Evolutionary conservation across 2,113 vertebrate species (phyloP).

Genomic region (Podilymbus podiceps): DNA sequence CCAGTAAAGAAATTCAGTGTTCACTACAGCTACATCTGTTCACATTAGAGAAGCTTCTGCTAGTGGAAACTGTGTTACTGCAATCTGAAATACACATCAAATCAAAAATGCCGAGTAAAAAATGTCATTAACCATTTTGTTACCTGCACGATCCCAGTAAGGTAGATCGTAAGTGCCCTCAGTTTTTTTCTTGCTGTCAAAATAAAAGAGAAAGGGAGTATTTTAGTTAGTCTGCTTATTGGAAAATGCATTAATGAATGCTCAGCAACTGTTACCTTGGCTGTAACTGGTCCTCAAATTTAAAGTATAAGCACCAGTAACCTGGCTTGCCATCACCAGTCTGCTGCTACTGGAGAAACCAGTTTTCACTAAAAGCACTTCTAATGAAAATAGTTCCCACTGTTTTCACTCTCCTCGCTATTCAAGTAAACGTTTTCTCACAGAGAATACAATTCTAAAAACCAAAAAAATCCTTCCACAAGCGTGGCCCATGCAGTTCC

Average conservation of each 20-base stretch:
- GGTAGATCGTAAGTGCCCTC: slow-evolving; percentile 91
- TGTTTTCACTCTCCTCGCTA: neutral
- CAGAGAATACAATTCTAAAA: neutral
- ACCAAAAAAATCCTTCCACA: neutral
- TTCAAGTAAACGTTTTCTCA: neutral
- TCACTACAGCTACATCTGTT: neutral
- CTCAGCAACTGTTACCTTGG: neutral
- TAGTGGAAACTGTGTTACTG: neutral
- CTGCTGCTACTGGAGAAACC: slow-evolving; percentile 23
- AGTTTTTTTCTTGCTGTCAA: slow-evolving; percentile 85
- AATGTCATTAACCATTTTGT: neutral
- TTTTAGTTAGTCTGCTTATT: neutral
- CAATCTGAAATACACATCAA: neutral
- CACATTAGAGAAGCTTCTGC: neutral
- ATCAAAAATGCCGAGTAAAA: neutral
- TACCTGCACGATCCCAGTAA: slow-evolving; percentile 96
- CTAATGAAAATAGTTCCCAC: neutral
- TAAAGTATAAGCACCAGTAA: neutral
- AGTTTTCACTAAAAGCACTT: neutral
- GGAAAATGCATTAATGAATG: neutral
- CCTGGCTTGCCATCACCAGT: neutral
- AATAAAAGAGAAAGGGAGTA: neutral
- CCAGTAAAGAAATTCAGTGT: neutral
- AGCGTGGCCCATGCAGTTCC: neutral
- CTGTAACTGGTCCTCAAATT: neutral